A percentile compares a stretch with the other conserved stretches of the same genome.
phyloP scores from a whole-genome alignment of 53 echinoderm and acorn worm species.

The Holothuria leucospilota region DNA sequence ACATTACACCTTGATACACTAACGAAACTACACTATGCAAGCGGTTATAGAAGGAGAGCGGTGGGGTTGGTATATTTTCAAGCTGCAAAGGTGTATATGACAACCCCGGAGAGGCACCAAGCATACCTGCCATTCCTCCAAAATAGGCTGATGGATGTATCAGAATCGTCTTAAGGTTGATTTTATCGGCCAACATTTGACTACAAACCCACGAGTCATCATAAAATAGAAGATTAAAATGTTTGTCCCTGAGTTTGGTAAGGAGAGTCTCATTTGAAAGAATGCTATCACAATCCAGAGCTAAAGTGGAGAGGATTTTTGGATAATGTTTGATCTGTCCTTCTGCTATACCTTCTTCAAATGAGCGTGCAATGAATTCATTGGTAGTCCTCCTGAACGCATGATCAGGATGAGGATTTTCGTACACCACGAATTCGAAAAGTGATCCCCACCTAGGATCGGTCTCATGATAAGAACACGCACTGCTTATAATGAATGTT shows the following conservation, averaged over 20 bases:
- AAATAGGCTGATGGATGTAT: background rate
- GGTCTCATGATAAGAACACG: background rate
- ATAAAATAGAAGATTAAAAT: background rate
- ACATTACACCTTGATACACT: background rate
- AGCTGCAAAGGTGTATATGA: background rate
- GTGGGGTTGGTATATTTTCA: background rate
- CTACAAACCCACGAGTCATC: background rate
- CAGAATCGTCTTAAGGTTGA: background rate
- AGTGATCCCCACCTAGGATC: slow-evolving; percentile 13
- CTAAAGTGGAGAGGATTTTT: background rate
- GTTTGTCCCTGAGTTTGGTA: background rate
- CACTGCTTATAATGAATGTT: slow-evolving; percentile 1
- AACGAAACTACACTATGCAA: background rate
- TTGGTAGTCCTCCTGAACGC: background rate
- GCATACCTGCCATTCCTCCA: background rate
- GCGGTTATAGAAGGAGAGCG: background rate
- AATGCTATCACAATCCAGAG: background rate
- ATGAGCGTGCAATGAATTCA: background rate
- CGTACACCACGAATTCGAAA: background rate
- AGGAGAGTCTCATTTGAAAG: background rate
- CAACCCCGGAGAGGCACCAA: background rate
- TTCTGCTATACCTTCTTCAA: background rate
- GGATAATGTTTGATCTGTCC: background rate
- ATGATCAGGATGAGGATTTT: background rate
- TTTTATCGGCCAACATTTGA: background rate